These are phyloP conservation scores for Phacellophora camtschatica DNA, from an alignment of 30 jellyfish, hydroid and myxozoan genomes.

Conservation along the genomic window DNA sequence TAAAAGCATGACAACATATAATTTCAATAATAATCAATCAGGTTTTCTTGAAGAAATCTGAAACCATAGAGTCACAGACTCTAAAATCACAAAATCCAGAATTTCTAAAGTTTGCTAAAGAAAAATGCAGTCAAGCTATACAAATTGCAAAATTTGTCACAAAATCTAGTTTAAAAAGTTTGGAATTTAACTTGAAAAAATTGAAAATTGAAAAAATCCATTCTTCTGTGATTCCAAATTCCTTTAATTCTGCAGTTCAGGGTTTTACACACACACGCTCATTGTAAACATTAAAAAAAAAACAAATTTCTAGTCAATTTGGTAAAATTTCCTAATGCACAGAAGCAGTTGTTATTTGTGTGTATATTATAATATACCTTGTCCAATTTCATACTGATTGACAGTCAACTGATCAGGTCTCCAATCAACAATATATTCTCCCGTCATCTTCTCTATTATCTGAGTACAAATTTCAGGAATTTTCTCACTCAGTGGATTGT, in stretches of 20 bases:
- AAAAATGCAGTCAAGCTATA: no score
- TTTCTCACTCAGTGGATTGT: constrained; percentile 66
- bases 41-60: neutral
- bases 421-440: constrained; percentile 40
- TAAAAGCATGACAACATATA: neutral
- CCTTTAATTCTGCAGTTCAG: no score
- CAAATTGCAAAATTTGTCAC: no score
- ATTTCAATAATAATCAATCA: neutral
- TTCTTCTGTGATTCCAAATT: no score
- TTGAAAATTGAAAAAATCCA: no score
- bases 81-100: neutral
- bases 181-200: no score
- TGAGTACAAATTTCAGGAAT: constrained; percentile 76
- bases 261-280: no score
- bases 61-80: neutral
- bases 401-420: constrained; percentile 97
- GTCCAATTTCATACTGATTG: constrained; percentile 91
- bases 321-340: no score
- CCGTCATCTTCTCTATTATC: constrained; percentile 57
- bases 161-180: no score
- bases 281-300: no score
- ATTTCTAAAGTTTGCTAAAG: no score
- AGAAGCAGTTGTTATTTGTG: neutral
- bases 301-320: no score
- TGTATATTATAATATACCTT: constrained; percentile 47